Base-by-base conservation (phyloP, 2,113 vertebrate species). In the Actenoides lindsayi region DNA sequence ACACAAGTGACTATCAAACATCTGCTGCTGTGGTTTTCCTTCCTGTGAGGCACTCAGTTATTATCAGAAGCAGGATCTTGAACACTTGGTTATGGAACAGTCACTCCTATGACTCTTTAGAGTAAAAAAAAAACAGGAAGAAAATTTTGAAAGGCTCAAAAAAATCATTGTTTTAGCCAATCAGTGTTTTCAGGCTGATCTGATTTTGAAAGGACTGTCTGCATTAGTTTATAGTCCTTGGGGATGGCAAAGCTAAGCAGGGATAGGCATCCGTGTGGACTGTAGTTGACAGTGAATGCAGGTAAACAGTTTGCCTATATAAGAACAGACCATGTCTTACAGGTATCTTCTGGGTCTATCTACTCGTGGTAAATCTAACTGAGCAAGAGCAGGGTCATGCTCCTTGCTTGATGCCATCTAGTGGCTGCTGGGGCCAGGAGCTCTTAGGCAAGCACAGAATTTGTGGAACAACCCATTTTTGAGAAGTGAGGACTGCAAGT, bases 1-100 rank as follows among this genome's bases (percentile, higher is more conserved):
- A 8, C 23, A 7, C 10, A 9, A 53, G 68, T 42, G 69, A 35
- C 30, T 56, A 75, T n/a, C 16, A 62, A 35, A 48, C 8, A 21
- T 50, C 75, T 63, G 20, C 48, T 76, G 87, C 81, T 87, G 89
- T 81, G 89, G 89, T 86, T 96, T 96, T 94, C 64, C 80, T 95
- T 97, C 91, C 95, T 86, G 79, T 67, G 71, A 86, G 70, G 41
- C 37, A 54, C n/a, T 85, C 62, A 23, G 28, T 76, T 85, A 23
- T 77, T 93, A 93, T 93, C 85, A 51, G 71, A 80, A 70, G 5
- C 13, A 84, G 77, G 73, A 95, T 86, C 90, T 88, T 60, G 27
- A 90, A 50, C 27, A 20, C 24, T 70, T 59, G 16, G 17, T 46
- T 68, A 15, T 64, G 33, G 42, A 42, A 30, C 24, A 75, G 71